phyloP scores from a whole-genome alignment of 2,888 invertebrate species.

The Calliopum simillimum region DNA sequence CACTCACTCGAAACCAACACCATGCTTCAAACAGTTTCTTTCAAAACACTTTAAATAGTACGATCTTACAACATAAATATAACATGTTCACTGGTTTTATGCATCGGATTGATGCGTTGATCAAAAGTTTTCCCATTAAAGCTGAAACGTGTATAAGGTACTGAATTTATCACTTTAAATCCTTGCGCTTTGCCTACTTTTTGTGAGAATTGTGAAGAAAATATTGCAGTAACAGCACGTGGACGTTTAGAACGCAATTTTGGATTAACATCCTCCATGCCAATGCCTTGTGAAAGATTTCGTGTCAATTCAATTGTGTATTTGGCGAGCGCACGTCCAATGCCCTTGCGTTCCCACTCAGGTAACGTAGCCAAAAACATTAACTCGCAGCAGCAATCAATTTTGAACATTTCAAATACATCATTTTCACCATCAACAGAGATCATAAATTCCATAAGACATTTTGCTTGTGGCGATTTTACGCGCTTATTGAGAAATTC shows the following conservation, averaged over 20 bases:
- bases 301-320: conserved; percentile 71
- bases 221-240: conserved; percentile 71
- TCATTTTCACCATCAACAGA: conserved; percentile 72
- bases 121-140: conserved; percentile 73
- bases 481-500: conserved; percentile 67
- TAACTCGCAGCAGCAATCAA: conserved; percentile 75
- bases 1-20: too few relatives aligned
- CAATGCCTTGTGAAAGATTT: conserved; percentile 67
- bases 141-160: conserved; percentile 70
- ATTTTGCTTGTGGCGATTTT: conserved; percentile 71
- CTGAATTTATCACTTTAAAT: conserved; percentile 70
- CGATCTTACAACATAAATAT: conserved; percentile 43
- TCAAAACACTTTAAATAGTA: too few relatives aligned
- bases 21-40: too few relatives aligned
- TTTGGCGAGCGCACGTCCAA: conserved; percentile 70
- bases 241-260: conserved; percentile 54
- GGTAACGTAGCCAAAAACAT: conserved; percentile 75
- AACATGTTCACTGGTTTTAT: conserved; percentile 49
- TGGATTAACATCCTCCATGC: conserved; percentile 62
- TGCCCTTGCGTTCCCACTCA: conserved; percentile 69
- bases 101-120: conserved; percentile 69
- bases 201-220: conserved; percentile 72
- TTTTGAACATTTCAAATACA: conserved; percentile 73
- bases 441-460: conserved; percentile 76
- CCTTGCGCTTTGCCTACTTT: conserved; percentile 70